A percentile compares a stretch with the other conserved stretches of the same genome.
These are phyloP conservation scores for Drosophila saltans DNA, from an alignment of 1,140 invertebrate species.

Conservation along the genomic window DNA sequence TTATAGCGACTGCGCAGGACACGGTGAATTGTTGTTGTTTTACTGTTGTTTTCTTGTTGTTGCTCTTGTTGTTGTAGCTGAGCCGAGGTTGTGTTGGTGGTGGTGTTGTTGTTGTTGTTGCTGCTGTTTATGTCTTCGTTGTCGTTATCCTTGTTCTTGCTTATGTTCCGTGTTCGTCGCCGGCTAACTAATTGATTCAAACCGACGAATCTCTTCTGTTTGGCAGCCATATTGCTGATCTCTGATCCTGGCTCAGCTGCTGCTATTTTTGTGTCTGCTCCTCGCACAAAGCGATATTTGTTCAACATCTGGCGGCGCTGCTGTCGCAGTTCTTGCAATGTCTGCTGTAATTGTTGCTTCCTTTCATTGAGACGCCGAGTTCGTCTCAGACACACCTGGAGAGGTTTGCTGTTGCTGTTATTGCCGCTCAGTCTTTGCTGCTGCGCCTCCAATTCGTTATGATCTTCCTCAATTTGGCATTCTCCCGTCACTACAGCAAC, in stretches of 20 bases:
- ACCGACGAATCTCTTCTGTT: conserved; percentile 10
- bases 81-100: neutral
- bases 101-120: neutral
- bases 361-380: neutral
- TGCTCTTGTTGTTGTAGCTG: neutral
- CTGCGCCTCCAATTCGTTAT: neutral
- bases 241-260: neutral
- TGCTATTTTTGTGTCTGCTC: neutral
- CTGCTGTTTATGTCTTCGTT: conserved; percentile 19
- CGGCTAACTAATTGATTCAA: neutral
- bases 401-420: neutral
- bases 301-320: conserved; percentile 15
- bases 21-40: neutral
- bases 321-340: conserved; percentile 15
- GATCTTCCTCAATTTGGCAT: neutral
- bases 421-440: neutral
- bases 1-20: conserved; percentile 50
- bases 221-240: conserved; percentile 3
- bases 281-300: conserved; percentile 55
- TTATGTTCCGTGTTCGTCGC: conserved; percentile 3
- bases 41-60: conserved; percentile 12
- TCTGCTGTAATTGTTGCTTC: conserved; percentile 25
- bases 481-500: conserved; percentile 1
- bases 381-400: neutral
- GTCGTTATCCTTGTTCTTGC: conserved; percentile 12